These are phyloP conservation scores for Rhinatrema bivittatum DNA, from an alignment of 2,797 vertebrate genomes.

Conservation along the genomic window DNA sequence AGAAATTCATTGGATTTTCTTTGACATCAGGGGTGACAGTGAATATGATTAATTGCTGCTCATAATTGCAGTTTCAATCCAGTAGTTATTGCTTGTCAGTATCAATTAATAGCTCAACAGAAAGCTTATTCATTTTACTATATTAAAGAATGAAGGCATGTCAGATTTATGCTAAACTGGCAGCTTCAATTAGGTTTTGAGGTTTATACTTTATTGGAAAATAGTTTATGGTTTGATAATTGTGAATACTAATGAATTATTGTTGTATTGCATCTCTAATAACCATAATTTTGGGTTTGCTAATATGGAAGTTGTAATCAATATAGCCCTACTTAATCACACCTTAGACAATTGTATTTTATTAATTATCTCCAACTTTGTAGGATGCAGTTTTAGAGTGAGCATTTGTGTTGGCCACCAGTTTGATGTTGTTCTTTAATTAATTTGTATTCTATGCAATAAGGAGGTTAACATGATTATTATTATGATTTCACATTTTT, in stretches of 20 bases:
- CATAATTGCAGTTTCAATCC: constrained; percentile 74
- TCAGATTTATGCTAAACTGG: constrained; percentile 54
- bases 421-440: too few relatives aligned
- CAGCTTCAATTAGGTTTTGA: constrained; percentile 56
- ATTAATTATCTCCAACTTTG: constrained; percentile 27
- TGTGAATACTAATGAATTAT: constrained; percentile 41
- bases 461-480: too few relatives aligned
- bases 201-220: constrained; percentile 54
- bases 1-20: constrained; percentile 46
- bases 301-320: constrained; percentile 39
- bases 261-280: constrained; percentile 47
- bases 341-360: constrained; percentile 22
- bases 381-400: too few relatives aligned
- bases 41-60: constrained; percentile 72
- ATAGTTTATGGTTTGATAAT: constrained; percentile 56
- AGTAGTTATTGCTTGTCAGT: constrained; percentile 71
- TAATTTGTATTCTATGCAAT: too few relatives aligned
- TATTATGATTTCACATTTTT: too few relatives aligned
- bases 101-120: constrained; percentile 66
- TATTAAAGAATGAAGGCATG: constrained; percentile 54
- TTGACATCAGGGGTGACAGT: constrained; percentile 59
- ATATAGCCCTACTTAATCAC: constrained; percentile 15
- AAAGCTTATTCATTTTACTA: constrained; percentile 54
- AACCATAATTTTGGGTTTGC: constrained; percentile 38
- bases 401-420: too few relatives aligned